Percentiles rank a stretch among this genome's conserved stretches.
phyloP scores from a whole-genome alignment of 2,888 invertebrate genomes.

The Euplexia lucipara region DNA sequence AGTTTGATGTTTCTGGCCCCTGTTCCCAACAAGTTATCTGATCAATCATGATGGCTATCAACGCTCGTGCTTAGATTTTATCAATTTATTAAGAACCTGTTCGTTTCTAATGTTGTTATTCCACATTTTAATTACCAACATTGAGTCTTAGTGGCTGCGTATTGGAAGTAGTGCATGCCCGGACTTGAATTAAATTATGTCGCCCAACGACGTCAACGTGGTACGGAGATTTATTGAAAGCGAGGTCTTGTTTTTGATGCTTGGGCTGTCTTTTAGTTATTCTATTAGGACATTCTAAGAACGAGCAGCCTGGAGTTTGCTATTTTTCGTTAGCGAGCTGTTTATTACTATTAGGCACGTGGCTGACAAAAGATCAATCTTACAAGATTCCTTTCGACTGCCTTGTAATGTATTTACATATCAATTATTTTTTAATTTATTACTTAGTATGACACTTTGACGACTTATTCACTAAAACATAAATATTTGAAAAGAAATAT shows the following conservation, averaged over 20 bases:
- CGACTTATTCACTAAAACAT: no score
- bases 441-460: no score
- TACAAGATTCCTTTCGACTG: neutral
- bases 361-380: no score
- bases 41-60: slow-evolving; percentile 55
- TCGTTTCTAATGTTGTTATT: slow-evolving; percentile 47
- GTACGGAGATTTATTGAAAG: slow-evolving; percentile 11
- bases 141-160: slow-evolving; percentile 26
- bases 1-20: no score
- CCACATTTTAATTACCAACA: slow-evolving; percentile 44
- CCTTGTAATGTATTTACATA: no score
- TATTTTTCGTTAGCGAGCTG: neutral
- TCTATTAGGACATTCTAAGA: neutral
- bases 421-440: neutral
- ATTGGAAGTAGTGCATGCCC: slow-evolving; percentile 35
- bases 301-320: neutral
- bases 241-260: slow-evolving; percentile 3
- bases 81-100: slow-evolving; percentile 55
- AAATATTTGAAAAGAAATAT: no score
- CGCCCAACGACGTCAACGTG: slow-evolving; percentile 10
- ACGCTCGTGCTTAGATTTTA: slow-evolving; percentile 44
- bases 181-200: slow-evolving; percentile 40
- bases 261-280: slow-evolving; percentile 5
- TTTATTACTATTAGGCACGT: neutral
- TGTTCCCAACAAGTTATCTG: slow-evolving; percentile 49